Evolutionary conservation across 2,888 invertebrate species (phyloP).

Genomic region (Drosophila infuscata): DNA sequence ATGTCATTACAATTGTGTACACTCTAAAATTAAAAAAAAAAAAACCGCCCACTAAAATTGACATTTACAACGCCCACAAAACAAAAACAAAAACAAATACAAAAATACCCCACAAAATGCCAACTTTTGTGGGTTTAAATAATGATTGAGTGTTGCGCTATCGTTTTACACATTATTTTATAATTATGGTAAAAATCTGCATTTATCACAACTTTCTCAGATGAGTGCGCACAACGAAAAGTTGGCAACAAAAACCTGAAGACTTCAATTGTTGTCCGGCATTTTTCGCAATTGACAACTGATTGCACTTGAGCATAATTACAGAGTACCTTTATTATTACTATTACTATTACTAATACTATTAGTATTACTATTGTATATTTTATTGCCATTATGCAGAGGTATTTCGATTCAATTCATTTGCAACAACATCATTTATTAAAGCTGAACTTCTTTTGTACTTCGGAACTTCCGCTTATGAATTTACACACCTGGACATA

Average conservation of each 20-base stretch:
- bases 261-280: constrained; percentile 46
- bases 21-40: constrained; percentile 1
- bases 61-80: constrained; percentile 24
- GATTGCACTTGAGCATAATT: constrained; percentile 60
- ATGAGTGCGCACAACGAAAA: constrained; percentile 53
- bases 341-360: constrained; percentile 22
- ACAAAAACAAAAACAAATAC: constrained; percentile 2
- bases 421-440: constrained; percentile 19
- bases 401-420: constrained; percentile 28
- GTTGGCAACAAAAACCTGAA: constrained; percentile 27
- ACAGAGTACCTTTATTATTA: constrained; percentile 29
- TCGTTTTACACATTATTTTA: constrained; percentile 35
- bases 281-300: constrained; percentile 57
- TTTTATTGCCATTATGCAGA: constrained; percentile 20
- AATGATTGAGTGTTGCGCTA: constrained; percentile 27
- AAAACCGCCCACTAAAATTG: constrained; percentile 47
- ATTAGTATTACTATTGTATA: constrained; percentile 17
- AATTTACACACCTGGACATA: neutral
- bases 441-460: constrained; percentile 38
- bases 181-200: constrained; percentile 68
- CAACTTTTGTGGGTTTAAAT: constrained; percentile 5
- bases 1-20: constrained; percentile 51
- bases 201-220: constrained; percentile 77
- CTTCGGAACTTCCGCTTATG: constrained; percentile 29
- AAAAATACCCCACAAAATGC: constrained; percentile 16